Conservation (phyloP, 2,888 invertebrate species). For the Odontothrips loti region DNA sequence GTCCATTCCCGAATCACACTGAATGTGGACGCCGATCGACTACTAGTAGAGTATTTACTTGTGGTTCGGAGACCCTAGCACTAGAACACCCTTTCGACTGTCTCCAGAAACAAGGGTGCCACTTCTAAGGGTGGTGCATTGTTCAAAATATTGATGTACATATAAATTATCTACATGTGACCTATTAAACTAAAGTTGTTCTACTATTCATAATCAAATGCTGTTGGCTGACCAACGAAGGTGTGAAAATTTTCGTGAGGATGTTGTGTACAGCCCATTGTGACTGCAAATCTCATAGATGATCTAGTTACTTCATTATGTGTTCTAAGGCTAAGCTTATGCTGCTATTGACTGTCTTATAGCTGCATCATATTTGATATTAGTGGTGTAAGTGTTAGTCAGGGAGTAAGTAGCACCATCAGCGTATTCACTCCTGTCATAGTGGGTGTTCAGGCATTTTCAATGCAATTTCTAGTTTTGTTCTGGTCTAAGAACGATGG, state of each 20-base stretch:
- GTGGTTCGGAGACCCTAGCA: no score
- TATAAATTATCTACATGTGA: no score
- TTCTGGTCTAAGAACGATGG: neutral
- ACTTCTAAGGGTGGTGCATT: no score
- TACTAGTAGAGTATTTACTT: no score
- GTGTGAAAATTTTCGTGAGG: neutral
- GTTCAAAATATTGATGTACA: no score
- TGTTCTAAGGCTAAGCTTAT: conserved; percentile 4
- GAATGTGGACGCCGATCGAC: no score
- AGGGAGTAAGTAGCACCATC: neutral
- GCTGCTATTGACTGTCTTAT: neutral
- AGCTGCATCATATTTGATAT: neutral
- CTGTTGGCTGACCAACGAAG: neutral
- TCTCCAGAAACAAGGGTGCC: no score
- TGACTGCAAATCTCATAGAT: neutral
- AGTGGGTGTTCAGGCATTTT: neutral
- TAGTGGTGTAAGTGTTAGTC: neutral
- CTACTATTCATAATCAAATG: neutral
- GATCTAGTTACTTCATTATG: neutral
- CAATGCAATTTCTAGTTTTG: neutral
- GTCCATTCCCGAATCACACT: no score
- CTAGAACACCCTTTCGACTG: no score
- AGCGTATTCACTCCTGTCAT: neutral
- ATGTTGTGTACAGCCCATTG: neutral
- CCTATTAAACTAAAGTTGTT: no score